These are phyloP conservation scores for Anguilla megastoma DNA, from an alignment of 2,797 vertebrate genomes.

Conservation along the genomic window DNA sequence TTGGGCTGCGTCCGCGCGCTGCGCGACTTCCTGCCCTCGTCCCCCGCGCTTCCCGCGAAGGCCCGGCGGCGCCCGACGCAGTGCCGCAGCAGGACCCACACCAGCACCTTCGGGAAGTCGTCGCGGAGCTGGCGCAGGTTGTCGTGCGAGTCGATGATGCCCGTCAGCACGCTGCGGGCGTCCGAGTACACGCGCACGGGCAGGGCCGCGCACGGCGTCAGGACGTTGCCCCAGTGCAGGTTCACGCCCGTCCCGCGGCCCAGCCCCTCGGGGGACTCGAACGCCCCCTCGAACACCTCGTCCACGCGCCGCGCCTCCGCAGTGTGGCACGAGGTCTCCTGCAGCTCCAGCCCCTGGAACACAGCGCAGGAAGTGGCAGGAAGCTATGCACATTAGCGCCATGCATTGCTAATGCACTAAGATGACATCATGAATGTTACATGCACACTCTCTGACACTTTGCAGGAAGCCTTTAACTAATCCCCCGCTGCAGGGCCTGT, in stretches of 20 bases:
- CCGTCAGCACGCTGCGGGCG: constrained; percentile 87
- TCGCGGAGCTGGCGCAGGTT: constrained; percentile 89
- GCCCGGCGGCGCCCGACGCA: constrained; percentile 77
- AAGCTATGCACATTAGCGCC: not conserved
- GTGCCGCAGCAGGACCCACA: constrained; percentile 89
- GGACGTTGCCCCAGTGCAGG: constrained; percentile 86
- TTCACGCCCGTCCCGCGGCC: constrained; percentile 75
- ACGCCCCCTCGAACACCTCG: constrained; percentile 91
- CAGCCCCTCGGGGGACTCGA: constrained; percentile 78
- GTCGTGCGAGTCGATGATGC: constrained; percentile 93
- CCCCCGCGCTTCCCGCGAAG: constrained; percentile 53
- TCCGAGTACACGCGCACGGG: constrained; percentile 90
- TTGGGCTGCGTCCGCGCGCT: constrained; percentile 66
- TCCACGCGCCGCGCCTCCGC: constrained; percentile 92
- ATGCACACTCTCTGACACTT: not conserved
- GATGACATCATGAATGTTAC: not conserved
- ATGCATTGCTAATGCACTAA: not conserved
- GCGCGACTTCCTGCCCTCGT: constrained; percentile 66
- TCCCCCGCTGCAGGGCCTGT: too few species aligned
- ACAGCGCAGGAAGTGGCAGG: constrained; percentile 32
- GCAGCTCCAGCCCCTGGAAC: constrained; percentile 89
- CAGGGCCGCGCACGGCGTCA: constrained; percentile 86
- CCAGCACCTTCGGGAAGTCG: constrained; percentile 89
- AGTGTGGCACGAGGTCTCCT: constrained; percentile 96
- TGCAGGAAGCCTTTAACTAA: not conserved